These are phyloP conservation scores for Pelodiscus sinensis DNA, from an alignment of 2,113 vertebrate species.

Conservation along the genomic window DNA sequence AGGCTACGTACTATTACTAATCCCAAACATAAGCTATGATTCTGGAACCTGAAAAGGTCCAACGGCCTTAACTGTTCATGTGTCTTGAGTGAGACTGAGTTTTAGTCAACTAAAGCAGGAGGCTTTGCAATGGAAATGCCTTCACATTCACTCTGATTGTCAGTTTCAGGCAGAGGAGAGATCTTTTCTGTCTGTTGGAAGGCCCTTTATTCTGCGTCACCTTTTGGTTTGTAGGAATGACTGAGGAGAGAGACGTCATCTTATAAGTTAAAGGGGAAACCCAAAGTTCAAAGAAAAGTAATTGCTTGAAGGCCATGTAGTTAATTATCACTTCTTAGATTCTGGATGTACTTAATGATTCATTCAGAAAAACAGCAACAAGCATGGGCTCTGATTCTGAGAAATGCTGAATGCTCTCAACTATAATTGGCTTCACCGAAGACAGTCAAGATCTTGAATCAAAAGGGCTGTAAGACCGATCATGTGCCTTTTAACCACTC, in stretches of 20 bases:
- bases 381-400: not conserved
- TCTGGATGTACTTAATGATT: conserved; percentile 50
- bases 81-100: not conserved
- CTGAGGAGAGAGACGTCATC: not conserved
- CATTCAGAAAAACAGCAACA: not conserved
- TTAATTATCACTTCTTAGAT: conserved; percentile 51
- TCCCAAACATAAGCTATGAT: not conserved
- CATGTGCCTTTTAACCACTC: not conserved
- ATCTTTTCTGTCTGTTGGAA: not conserved
- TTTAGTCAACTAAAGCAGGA: not conserved
- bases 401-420: not conserved
- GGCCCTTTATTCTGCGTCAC: not conserved
- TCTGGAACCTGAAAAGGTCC: not conserved
- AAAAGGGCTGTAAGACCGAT: not conserved
- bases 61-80: not conserved
- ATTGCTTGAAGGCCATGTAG: conserved; percentile 36
- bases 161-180: conserved; percentile 9
- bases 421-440: not conserved
- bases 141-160: not conserved
- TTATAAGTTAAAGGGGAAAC: not conserved
- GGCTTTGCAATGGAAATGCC: not conserved
- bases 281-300: conserved; percentile 38
- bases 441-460: not conserved
- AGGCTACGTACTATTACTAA: not conserved
- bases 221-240: not conserved